Base-by-base conservation (phyloP, 2,113 vertebrate genomes). In the Chloropsis hardwickii region DNA sequence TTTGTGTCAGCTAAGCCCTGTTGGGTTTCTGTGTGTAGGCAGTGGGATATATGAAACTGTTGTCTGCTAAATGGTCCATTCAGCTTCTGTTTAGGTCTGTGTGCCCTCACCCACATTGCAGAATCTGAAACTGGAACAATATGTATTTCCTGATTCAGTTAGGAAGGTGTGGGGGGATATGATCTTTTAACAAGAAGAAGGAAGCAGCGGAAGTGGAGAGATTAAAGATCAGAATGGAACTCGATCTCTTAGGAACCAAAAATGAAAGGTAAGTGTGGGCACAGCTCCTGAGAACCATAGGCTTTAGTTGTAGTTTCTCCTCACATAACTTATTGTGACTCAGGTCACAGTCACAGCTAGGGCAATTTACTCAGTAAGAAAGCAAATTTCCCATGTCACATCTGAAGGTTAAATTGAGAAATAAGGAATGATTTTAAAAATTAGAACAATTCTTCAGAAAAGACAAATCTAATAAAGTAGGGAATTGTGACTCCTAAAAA, bases 51-150 rank as follows among this genome's bases (percentile, higher is more conserved):
- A 31, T 51, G 39, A 95, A 97, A 96, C 72, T 81, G 64, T 56
- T 95, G 66, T 83, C 65, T 91, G 64, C 44, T 96, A 96, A 98
- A 86, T 92, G 83, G 74, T 91, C 94, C 79, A 45, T 93, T 61
- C 97, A 93, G 95, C 85, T 96, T 97, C 95, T 73, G 51, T 79
- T 93, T 91, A 87, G 82, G 74, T 81, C 58, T 96, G 28, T n/a
- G 53, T 39, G 31, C 82, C 64, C 14, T 73, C 72, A 76, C 45
- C 25, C 47, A 79, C 50, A 82, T 5, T 86, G 58, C 24, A 42
- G 64, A 80, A 51, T 90, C 72, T 88, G 71, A 92, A 95, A 97
- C 61, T 64, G 88, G 76, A 89, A 84, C 47, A 83, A 53, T 64
- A 86, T 70, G 48, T 60, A 94, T 88, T 88, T 77, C 19, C 60